These are phyloP conservation scores for Apoderus coryli DNA, from an alignment of 2,888 invertebrate genomes.

Conservation along the genomic window DNA sequence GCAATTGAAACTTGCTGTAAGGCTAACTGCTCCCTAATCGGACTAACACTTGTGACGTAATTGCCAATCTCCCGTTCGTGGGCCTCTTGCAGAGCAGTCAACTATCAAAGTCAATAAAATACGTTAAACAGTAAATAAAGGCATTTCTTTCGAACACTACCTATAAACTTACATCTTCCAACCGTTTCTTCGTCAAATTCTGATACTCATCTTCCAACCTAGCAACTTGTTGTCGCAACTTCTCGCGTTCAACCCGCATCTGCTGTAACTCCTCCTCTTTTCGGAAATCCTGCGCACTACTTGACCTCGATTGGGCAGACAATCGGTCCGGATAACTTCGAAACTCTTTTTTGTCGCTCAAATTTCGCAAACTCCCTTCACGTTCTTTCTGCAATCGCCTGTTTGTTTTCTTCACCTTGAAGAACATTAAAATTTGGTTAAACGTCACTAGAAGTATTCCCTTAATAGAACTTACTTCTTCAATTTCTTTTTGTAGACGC, in stretches of 20 bases:
- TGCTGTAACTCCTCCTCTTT: conserved; percentile 37
- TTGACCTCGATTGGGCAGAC: conserved; percentile 27
- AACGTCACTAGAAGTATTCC: too few relatives aligned
- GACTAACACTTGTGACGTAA: conserved; percentile 44
- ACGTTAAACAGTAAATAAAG: background rate
- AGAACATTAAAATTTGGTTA: too few relatives aligned
- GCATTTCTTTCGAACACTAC: conserved; percentile 1
- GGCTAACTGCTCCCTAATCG: conserved; percentile 44
- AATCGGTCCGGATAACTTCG: conserved; percentile 27
- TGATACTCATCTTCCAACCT: conserved; percentile 58
- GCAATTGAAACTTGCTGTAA: conserved; percentile 42
- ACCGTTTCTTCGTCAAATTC: conserved; percentile 57
- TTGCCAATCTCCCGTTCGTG: conserved; percentile 58
- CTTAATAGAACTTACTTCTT: too few relatives aligned
- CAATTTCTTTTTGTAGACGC: conserved; percentile 59
- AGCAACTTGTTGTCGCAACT: conserved; percentile 42
- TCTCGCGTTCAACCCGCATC: conserved; percentile 42
- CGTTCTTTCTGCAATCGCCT: conserved; percentile 59
- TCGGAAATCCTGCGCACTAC: conserved; percentile 31
- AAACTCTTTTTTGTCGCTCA: conserved; percentile 29
- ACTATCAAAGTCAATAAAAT: conserved; percentile 33
- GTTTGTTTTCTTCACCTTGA: conserved; percentile 64
- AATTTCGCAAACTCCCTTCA: conserved; percentile 40
- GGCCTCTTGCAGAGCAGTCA: conserved; percentile 59
- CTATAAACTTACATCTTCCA: conserved; percentile 67